Percentiles rank a stretch among this genome's conserved stretches.
Evolutionary conservation across 2,113 vertebrate genomes (phyloP).

Genomic region (Pogona vitticeps): DNA sequence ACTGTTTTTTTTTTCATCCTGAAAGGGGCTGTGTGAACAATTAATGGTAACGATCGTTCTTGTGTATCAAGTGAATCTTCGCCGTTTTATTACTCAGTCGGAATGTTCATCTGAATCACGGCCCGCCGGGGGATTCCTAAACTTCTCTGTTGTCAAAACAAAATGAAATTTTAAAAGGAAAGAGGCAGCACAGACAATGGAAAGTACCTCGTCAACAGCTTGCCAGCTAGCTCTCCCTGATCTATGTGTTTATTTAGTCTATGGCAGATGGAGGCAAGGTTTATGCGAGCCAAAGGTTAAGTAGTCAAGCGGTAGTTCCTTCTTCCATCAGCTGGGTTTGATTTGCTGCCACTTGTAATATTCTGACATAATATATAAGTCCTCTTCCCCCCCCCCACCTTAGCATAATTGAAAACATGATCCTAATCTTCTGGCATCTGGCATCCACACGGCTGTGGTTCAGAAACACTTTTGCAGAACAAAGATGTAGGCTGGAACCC

Average conservation of each 20-base stretch:
- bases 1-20: neutral
- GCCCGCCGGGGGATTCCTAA: neutral
- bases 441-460: neutral
- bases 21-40: neutral
- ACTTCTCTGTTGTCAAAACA: conserved; percentile 6
- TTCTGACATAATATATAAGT: conserved; percentile 44
- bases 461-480: conserved; percentile 37
- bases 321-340: conserved; percentile 53
- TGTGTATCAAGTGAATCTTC: neutral
- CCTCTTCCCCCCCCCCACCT: conserved; percentile 19
- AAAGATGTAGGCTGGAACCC: too few relatives aligned
- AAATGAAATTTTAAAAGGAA: neutral
- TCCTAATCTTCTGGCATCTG: conserved; percentile 8
- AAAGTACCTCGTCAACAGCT: neutral
- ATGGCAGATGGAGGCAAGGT: conserved; percentile 51
- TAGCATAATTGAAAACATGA: conserved; percentile 27
- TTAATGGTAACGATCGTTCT: conserved; percentile 8
- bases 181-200: neutral
- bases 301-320: conserved; percentile 28
- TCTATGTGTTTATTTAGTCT: conserved; percentile 41
- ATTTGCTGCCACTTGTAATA: conserved; percentile 58
- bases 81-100: neutral
- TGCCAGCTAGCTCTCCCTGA: neutral
- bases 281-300: conserved; percentile 27
- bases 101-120: neutral